Evolutionary conservation across 2,113 vertebrate genomes (phyloP).

Genomic region (Microcebus griseorufus): DNA sequence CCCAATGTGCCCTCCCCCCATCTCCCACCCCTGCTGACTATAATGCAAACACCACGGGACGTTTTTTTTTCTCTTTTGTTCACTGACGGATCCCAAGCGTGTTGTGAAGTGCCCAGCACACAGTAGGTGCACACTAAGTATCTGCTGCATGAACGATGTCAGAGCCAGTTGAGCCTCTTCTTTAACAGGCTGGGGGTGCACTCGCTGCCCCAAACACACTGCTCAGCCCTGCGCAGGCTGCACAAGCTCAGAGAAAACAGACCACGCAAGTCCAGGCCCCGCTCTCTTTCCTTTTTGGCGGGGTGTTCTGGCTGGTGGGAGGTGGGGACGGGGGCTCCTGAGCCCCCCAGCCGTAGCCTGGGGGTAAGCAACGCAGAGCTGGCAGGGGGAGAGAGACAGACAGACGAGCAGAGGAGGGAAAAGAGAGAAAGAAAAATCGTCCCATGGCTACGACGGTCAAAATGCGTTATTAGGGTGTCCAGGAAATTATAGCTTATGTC

Average conservation of each 20-base stretch:
- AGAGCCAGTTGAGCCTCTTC: background rate
- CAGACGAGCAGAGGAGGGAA: constrained; percentile 13
- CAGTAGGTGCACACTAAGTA: background rate
- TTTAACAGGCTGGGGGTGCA: background rate
- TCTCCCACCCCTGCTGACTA: background rate
- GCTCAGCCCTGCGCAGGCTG: rapidly evolving
- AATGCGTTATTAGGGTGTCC: constrained; percentile 93
- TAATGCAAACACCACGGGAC: rapidly evolving
- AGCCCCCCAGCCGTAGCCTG: background rate
- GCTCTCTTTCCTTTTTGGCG: background rate
- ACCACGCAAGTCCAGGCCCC: background rate
- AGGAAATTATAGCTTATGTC: constrained; percentile 94
- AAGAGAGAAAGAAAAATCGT: constrained; percentile 83
- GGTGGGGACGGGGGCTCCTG: background rate
- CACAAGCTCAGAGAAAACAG: background rate
- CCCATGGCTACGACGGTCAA: constrained; percentile 81
- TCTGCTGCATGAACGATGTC: background rate
- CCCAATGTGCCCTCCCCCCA: rapidly evolving
- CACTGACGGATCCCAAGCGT: background rate
- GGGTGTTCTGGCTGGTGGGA: background rate
- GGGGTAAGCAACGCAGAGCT: background rate
- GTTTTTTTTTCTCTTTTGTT: background rate
- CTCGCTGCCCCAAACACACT: no score
- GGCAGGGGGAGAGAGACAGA: constrained; percentile 17
- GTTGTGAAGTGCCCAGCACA: background rate